phyloP scores from a whole-genome alignment of 2,888 invertebrate species.

The Venustoraphidia nigricollis region DNA sequence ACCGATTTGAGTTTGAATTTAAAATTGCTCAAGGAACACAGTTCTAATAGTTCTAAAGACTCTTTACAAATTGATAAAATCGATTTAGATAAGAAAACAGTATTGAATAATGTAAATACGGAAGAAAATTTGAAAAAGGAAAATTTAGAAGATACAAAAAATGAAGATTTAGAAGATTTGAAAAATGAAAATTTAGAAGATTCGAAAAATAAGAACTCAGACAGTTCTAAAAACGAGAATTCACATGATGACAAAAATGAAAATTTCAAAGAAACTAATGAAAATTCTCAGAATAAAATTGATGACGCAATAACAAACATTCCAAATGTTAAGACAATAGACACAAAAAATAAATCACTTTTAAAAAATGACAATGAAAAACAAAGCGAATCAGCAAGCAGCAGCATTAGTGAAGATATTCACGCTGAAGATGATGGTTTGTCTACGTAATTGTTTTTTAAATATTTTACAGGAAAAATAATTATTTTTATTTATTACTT shows the following conservation, averaged over 20 bases:
- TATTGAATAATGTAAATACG: background rate
- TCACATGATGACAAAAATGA: conserved; percentile 8
- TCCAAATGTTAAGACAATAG: no score
- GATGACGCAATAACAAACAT: background rate
- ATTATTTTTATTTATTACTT: no score
- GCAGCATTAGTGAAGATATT: conserved; percentile 1
- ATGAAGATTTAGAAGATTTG: no score
- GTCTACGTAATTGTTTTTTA: no score
- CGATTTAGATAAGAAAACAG: background rate
- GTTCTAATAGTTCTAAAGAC: no score
- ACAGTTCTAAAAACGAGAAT: conserved; percentile 30
- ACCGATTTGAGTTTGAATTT: background rate
- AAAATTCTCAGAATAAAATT: conserved; percentile 2
- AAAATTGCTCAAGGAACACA: no score
- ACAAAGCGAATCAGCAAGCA: background rate
- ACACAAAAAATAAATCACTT: no score
- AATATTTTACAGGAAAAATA: no score
- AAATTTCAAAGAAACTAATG: conserved; percentile 18
- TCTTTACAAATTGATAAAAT: background rate
- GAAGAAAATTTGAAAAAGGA: background rate
- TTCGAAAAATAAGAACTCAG: conserved; percentile 20
- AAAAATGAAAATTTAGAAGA: no score
- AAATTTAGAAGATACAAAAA: background rate
- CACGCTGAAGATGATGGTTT: background rate
- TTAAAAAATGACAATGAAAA: background rate